phyloP scores from a whole-genome alignment of 2,888 invertebrate species.

The Drosophila diplacantha region DNA sequence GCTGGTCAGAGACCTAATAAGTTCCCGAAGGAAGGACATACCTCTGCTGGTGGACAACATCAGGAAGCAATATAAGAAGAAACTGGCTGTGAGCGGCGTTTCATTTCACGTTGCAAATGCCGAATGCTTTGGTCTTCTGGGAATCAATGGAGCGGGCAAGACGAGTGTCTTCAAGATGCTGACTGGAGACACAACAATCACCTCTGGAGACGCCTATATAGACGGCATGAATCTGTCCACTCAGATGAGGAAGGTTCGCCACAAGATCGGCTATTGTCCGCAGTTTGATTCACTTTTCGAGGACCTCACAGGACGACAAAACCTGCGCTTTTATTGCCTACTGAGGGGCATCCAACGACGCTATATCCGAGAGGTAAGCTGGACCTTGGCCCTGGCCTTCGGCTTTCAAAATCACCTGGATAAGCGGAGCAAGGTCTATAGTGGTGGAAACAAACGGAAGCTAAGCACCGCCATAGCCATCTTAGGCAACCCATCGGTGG shows the following conservation, averaged over 20 bases:
- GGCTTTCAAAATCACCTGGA: slow-evolving; percentile 81
- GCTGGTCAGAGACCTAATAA: too few relatives aligned
- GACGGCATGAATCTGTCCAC: slow-evolving; percentile 79
- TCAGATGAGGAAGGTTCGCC: slow-evolving; percentile 78
- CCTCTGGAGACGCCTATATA: slow-evolving; percentile 84
- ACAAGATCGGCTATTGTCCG: slow-evolving; percentile 83
- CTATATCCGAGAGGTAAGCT: slow-evolving; percentile 59
- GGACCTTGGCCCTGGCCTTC: slow-evolving; percentile 77
- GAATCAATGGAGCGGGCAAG: slow-evolving; percentile 91
- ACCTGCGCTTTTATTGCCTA: slow-evolving; percentile 81
- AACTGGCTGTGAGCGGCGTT: slow-evolving; percentile 87
- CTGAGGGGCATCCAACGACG: slow-evolving; percentile 80
- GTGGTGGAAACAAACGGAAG: slow-evolving; percentile 85
- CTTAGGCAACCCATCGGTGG: slow-evolving; percentile 82
- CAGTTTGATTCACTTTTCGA: slow-evolving; percentile 85
- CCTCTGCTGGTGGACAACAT: slow-evolving; percentile 81
- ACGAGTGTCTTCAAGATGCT: slow-evolving; percentile 92
- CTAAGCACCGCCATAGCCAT: slow-evolving; percentile 84
- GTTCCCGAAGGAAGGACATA: slow-evolving; percentile 68
- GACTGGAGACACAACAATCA: slow-evolving; percentile 86
- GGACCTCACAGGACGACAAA: slow-evolving; percentile 84
- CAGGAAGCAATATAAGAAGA: slow-evolving; percentile 84
- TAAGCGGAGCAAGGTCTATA: slow-evolving; percentile 80
- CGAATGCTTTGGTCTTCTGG: slow-evolving; percentile 88
- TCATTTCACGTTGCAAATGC: slow-evolving; percentile 79